Percentiles rank a stretch among this genome's conserved stretches.
Evolutionary conservation across 2,888 invertebrate genomes (phyloP).

Genomic region (Ferdinandea cuprea): DNA sequence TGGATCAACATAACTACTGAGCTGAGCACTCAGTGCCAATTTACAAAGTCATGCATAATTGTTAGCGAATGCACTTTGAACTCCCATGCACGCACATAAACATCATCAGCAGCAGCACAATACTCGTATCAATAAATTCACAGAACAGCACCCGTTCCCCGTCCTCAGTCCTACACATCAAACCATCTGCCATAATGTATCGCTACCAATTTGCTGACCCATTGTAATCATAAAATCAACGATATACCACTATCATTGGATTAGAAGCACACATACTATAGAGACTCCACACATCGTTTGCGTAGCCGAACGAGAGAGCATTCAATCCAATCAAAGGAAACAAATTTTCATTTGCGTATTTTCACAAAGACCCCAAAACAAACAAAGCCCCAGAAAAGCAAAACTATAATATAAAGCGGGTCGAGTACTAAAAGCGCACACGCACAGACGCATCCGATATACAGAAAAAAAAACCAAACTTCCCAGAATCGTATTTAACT

Average conservation of each 20-base stretch:
- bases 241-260: constrained; percentile 64
- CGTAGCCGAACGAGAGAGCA: constrained; percentile 15
- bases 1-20: constrained; percentile 29
- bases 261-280: constrained; percentile 43
- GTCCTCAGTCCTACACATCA: constrained; percentile 13
- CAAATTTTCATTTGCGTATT: constrained; percentile 71
- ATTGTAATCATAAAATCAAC: constrained; percentile 74
- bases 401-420: constrained; percentile 19
- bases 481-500: constrained; percentile 67
- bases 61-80: constrained; percentile 72
- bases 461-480: constrained; percentile 5
- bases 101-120: constrained; percentile 60
- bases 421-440: constrained; percentile 43
- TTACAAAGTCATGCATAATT: constrained; percentile 73
- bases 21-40: constrained; percentile 64
- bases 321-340: constrained; percentile 63
- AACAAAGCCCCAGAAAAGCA: constrained; percentile 39
- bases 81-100: constrained; percentile 59
- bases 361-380: constrained; percentile 73
- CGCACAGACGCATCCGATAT: constrained; percentile 11
- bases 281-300: constrained; percentile 51
- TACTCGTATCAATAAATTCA: constrained; percentile 69
- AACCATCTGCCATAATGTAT: constrained; percentile 60
- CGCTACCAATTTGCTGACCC: constrained; percentile 71
- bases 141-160: constrained; percentile 29